Percentiles rank a stretch among this genome's conserved stretches.
phyloP scores from a whole-genome alignment of 2,113 vertebrate genomes.

The Corydoras sp. region DNA sequence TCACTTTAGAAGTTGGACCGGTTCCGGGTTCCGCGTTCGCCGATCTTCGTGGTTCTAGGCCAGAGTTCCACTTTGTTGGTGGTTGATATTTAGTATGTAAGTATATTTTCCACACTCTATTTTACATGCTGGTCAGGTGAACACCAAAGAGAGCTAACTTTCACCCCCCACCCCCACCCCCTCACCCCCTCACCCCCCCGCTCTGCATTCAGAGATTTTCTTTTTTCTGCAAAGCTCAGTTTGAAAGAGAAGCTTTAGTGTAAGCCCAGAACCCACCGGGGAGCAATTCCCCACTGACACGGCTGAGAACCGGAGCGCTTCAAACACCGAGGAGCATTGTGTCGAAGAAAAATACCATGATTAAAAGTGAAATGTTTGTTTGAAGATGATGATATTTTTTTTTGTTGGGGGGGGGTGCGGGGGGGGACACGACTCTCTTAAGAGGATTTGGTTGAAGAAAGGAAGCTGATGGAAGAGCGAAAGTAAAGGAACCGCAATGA shows the following conservation, averaged over 20 bases:
- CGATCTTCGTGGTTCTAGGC: background rate
- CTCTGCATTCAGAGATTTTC: constrained; percentile 60
- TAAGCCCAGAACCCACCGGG: constrained; percentile 64
- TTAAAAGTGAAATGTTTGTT: constrained; percentile 78
- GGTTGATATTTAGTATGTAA: background rate
- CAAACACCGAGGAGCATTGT: constrained; percentile 64
- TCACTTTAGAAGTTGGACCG: no score
- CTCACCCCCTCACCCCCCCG: no score
- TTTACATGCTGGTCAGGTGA: constrained; percentile 68
- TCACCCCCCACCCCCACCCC: no score
- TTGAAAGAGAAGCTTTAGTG: constrained; percentile 71
- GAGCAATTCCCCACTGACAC: constrained; percentile 61
- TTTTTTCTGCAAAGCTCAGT: constrained; percentile 61
- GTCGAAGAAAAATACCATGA: constrained; percentile 65
- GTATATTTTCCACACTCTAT: constrained; percentile 22
- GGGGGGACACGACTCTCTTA: constrained; percentile 57
- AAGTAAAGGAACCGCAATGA: constrained; percentile 48
- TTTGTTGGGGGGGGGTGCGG: constrained; percentile 49
- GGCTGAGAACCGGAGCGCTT: constrained; percentile 63
- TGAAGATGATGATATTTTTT: constrained; percentile 76
- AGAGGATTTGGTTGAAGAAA: constrained; percentile 61
- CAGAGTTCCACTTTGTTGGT: background rate
- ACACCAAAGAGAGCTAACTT: constrained; percentile 58
- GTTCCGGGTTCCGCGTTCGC: no score
- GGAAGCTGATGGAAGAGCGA: constrained; percentile 51